phyloP scores from a whole-genome alignment of 2,888 invertebrate genomes.

The Bombylius discolor region DNA sequence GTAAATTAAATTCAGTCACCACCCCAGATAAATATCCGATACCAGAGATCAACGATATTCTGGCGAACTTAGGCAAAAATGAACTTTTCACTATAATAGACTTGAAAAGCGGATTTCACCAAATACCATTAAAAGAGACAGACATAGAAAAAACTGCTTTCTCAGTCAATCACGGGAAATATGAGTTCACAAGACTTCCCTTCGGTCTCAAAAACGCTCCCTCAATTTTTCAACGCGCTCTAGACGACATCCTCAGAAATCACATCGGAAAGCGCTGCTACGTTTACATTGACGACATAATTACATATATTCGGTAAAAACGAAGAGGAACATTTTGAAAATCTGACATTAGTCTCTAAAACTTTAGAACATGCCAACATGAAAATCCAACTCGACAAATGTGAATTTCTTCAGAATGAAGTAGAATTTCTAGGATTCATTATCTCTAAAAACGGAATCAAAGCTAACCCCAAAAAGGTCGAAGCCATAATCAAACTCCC shows the following conservation, averaged over 20 bases:
- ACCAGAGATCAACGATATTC: not conserved
- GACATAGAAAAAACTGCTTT: constrained; percentile 12
- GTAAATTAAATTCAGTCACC: not conserved
- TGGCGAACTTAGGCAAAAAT: not conserved
- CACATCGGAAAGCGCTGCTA: constrained; percentile 2
- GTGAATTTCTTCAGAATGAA: constrained; percentile 1
- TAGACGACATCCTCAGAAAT: constrained; percentile 11
- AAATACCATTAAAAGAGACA: constrained; percentile 4
- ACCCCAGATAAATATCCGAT: not conserved
- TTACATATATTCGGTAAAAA: not conserved
- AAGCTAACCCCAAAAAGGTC: constrained; percentile 7
- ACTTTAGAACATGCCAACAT: not conserved
- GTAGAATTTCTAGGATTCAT: constrained; percentile 9
- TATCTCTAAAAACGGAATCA: constrained; percentile 2
- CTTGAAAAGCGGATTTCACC: constrained; percentile 6
- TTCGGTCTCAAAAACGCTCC: too few species aligned
- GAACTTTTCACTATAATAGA: constrained; percentile 3
- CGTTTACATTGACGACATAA: not conserved
- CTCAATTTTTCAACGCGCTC: constrained; percentile 12
- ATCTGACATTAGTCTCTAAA: constrained; percentile 5
- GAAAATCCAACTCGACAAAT: constrained; percentile 2
- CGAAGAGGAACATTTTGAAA: not conserved
- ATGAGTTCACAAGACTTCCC: too few species aligned
- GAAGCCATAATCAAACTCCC: constrained; percentile 6
- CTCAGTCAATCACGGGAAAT: too few species aligned